Conservation (phyloP, 2,888 invertebrate species). For the Sesamia inferens region DNA sequence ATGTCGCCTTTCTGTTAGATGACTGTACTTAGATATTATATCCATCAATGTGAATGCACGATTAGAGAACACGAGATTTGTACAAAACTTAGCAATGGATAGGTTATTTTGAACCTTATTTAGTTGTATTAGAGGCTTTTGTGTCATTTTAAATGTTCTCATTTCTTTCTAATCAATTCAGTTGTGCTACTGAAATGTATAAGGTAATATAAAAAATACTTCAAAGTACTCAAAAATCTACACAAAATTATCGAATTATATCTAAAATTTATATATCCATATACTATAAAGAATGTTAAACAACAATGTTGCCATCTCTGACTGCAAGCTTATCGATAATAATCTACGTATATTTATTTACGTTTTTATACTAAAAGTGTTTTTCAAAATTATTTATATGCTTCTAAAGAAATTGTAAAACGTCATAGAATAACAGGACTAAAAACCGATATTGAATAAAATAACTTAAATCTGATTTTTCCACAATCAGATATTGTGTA, state of each 20-base stretch:
- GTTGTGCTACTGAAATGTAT: neutral
- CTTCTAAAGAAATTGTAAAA: neutral
- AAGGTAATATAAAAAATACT: neutral
- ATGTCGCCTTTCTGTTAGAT: conserved; percentile 83
- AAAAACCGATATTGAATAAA: no score
- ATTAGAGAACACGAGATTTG: conserved; percentile 68
- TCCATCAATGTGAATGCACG: conserved; percentile 84
- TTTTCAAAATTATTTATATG: no score
- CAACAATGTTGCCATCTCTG: neutral
- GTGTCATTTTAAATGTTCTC: neutral
- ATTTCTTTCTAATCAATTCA: neutral
- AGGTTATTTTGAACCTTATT: neutral
- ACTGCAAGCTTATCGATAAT: neutral
- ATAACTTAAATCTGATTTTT: no score
- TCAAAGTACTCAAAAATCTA: neutral
- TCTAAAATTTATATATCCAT: neutral
- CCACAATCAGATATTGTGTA: neutral
- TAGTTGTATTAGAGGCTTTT: neutral
- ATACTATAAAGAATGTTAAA: neutral
- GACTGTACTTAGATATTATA: conserved; percentile 77
- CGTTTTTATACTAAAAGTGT: neutral
- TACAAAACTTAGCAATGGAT: conserved; percentile 60
- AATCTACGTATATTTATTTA: neutral
- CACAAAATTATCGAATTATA: neutral
- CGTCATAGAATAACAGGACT: neutral